Evolutionary conservation across 2,797 vertebrate genomes (phyloP).

Genomic region (Poeciliopsis presidionis): DNA sequence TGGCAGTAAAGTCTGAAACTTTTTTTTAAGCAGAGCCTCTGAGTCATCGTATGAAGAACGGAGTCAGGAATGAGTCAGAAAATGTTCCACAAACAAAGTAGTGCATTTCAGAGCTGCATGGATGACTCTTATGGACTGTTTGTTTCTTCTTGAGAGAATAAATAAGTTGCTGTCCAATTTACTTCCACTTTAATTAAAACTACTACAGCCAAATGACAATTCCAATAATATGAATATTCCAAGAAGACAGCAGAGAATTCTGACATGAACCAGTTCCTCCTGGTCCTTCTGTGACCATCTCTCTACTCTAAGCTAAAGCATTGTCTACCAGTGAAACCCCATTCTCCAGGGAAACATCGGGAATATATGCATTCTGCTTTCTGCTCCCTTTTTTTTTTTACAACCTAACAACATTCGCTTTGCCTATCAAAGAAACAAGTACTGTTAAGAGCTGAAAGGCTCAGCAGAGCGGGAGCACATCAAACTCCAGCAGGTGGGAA

Average conservation of each 20-base stretch:
- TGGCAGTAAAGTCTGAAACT: constrained; percentile 63
- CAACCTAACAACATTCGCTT: not conserved
- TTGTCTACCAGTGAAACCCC: not conserved
- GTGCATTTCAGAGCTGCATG: constrained; percentile 62
- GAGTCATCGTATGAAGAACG: constrained; percentile 86
- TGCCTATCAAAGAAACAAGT: not conserved
- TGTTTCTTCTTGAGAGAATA: constrained; percentile 44
- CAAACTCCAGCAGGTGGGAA: not conserved
- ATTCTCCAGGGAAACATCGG: not conserved
- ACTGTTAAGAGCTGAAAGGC: not conserved
- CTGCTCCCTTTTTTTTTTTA: not conserved
- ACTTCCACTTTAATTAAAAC: not conserved
- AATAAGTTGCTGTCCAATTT: constrained; percentile 17
- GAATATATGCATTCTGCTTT: not conserved
- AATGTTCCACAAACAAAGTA: constrained; percentile 79
- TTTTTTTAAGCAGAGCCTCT: constrained; percentile 79
- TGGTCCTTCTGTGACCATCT: not conserved
- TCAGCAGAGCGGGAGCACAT: not conserved
- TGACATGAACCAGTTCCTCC: not conserved
- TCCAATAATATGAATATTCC: not conserved
- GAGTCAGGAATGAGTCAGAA: constrained; percentile 89
- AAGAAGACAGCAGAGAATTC: not conserved
- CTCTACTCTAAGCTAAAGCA: not conserved
- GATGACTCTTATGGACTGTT: constrained; percentile 65
- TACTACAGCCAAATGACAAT: not conserved